These are phyloP conservation scores for Harpalus rufipes DNA, from an alignment of 2,888 invertebrate species.

Conservation along the genomic window DNA sequence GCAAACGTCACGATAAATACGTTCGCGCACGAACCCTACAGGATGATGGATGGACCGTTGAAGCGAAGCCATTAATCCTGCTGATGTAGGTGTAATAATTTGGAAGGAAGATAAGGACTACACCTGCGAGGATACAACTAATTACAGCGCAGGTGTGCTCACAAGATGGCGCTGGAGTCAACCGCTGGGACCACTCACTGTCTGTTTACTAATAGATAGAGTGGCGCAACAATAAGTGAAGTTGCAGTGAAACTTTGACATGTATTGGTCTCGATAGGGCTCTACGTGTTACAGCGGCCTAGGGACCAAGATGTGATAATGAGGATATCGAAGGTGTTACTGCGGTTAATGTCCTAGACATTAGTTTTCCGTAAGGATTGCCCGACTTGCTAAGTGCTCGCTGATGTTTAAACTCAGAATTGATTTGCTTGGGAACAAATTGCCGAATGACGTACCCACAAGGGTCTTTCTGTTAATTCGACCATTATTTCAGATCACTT, in stretches of 20 bases:
- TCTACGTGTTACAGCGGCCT: slow-evolving; percentile 33
- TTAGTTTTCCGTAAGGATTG: slow-evolving; percentile 20
- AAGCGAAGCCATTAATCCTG: slow-evolving; percentile 60
- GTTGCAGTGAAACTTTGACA: slow-evolving; percentile 64
- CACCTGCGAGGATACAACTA: slow-evolving; percentile 65
- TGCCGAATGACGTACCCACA: background rate
- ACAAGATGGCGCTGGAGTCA: slow-evolving; percentile 58
- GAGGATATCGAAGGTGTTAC: slow-evolving; percentile 48
- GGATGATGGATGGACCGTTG: slow-evolving; percentile 56
- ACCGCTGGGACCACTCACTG: slow-evolving; percentile 65
- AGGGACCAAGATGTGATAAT: slow-evolving; percentile 47
- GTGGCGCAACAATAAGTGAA: slow-evolving; percentile 62
- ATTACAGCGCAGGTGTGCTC: slow-evolving; percentile 59
- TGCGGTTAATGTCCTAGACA: slow-evolving; percentile 34
- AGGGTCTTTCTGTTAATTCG: too few relatives aligned
- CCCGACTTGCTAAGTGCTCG: slow-evolving; percentile 25
- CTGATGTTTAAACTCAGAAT: slow-evolving; percentile 29
- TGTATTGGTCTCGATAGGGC: slow-evolving; percentile 61
- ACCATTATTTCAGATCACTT: too few relatives aligned
- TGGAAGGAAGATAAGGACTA: slow-evolving; percentile 61
- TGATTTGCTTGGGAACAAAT: slow-evolving; percentile 27
- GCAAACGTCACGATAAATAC: slow-evolving; percentile 38
- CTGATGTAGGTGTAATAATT: slow-evolving; percentile 59
- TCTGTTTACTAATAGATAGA: slow-evolving; percentile 66
- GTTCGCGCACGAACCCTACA: slow-evolving; percentile 21